Base-by-base conservation (phyloP, 2,797 vertebrate species). In the Malacoctenus gilli region DNA sequence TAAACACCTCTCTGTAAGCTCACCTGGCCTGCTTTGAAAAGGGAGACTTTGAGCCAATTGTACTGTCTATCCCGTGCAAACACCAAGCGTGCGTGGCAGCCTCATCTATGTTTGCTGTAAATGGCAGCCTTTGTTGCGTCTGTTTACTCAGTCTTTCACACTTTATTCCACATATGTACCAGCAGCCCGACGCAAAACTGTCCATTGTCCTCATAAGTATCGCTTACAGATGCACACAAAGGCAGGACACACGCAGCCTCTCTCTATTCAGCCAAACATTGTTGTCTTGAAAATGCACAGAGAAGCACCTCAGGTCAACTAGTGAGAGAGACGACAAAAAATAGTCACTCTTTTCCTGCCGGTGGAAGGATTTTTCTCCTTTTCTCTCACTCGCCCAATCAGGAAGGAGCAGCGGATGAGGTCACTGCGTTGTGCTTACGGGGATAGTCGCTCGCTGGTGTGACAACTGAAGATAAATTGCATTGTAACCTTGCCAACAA, bases 91-190 rank as follows among this genome's bases (percentile, higher is more conserved):
- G 72, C 44, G 1, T 23, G 14, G 48, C 68, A 72, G 65, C 58
- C 59, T 52, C 53, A 35, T 72, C 57, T 58, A 48, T 84, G 82
- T 90, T 90, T 88, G 85, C 83, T 86, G 85, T 88, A 87, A 90
- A 82, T 80, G 72, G 55, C 20, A 64, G 47, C 54, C 67, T 72
- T 87, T 89, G 86, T 86, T 10, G 7, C 9, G 5, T 40, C 44
- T 83, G 82, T 87, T 82, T 85, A 47, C 72, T 60, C 51, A 59
- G 73, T 75, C 79, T 76, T 80, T 75, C 40, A 73, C 60, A 49
- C 57, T 59, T 58, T 67, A 68, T 72, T 83, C 57, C 77, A 48
- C 57, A 74, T 47, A 40, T 62, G 61, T 51, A 53, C 44, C 22
- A 40, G 41, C 74, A 70, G 75, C 67, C 73, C 49, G 57, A 63